Conservation (phyloP, 2,888 invertebrate genomes). For the Monochamus alternatus region DNA sequence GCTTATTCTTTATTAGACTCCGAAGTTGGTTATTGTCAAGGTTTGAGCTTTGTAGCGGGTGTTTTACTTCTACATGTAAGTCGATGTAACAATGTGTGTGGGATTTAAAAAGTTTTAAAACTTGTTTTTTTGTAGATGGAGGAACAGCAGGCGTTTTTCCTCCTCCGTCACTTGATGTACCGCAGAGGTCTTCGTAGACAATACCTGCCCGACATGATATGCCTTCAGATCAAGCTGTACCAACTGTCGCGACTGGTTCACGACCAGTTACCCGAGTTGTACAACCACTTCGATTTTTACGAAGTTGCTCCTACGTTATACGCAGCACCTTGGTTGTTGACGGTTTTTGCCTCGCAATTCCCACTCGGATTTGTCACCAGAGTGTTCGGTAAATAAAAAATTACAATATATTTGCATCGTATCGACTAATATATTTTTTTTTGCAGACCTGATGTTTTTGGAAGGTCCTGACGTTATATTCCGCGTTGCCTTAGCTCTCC, state of each 20-base stretch:
- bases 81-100: conserved; percentile 49
- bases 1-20: conserved; percentile 96
- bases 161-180: conserved; percentile 94
- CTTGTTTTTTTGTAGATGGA: conserved; percentile 82
- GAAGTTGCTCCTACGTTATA: conserved; percentile 96
- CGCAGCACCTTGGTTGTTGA: conserved; percentile 97
- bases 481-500: conserved; percentile 87
- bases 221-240: conserved; percentile 90
- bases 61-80: conserved; percentile 93
- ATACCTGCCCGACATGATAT: conserved; percentile 96
- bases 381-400: conserved; percentile 83
- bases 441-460: conserved; percentile 89
- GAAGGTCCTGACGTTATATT: conserved; percentile 93
- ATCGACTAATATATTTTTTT: conserved; percentile 41
- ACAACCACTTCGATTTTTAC: conserved; percentile 88
- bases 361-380: conserved; percentile 95
- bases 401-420: not conserved
- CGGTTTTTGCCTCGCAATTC: conserved; percentile 96
- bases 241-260: conserved; percentile 93
- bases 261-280: conserved; percentile 89
- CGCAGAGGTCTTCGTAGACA: conserved; percentile 89
- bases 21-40: conserved; percentile 97
- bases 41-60: conserved; percentile 96
- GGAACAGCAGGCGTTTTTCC: conserved; percentile 90
- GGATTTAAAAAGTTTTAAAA: not conserved